phyloP scores from a whole-genome alignment of 2,888 invertebrate genomes.

The Invenusta paracnida region DNA sequence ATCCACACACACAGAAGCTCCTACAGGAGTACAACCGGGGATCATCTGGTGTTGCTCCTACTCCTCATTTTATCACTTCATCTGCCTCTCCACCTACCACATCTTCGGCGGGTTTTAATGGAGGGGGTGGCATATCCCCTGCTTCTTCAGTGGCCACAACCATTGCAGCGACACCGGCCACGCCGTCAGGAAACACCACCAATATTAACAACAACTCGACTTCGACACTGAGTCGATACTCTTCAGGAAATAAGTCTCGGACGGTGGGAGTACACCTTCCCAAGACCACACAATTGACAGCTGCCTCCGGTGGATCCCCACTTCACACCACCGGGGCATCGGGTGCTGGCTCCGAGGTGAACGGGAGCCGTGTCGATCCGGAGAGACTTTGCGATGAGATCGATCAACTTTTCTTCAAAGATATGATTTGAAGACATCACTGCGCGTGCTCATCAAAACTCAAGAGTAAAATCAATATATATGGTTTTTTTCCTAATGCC shows the following conservation, averaged over 20 bases:
- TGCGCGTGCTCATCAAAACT: too few species aligned
- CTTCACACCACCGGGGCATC: background rate
- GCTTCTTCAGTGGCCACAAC: background rate
- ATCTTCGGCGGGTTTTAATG: too few species aligned
- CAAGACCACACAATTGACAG: background rate
- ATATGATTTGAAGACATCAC: too few species aligned
- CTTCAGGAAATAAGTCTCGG: too few species aligned
- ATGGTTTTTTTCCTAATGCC: too few species aligned
- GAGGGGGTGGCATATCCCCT: background rate
- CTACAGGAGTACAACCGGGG: constrained; percentile 5
- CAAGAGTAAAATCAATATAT: too few species aligned
- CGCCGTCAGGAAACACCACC: background rate
- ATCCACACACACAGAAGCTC: constrained; percentile 5
- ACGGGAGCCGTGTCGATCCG: constrained; percentile 32
- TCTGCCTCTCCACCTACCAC: background rate
- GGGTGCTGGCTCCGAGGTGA: background rate
- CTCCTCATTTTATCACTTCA: background rate
- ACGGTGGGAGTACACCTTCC: background rate
- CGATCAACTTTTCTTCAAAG: constrained; percentile 31
- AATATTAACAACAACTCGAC: too few species aligned
- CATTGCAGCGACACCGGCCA: background rate
- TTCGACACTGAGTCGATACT: background rate
- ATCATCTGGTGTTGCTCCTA: background rate
- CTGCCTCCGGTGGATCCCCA: background rate
- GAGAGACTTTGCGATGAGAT: constrained; percentile 17